phyloP scores from a whole-genome alignment of 2,113 vertebrate species.

The Larimichthys polyactis region DNA sequence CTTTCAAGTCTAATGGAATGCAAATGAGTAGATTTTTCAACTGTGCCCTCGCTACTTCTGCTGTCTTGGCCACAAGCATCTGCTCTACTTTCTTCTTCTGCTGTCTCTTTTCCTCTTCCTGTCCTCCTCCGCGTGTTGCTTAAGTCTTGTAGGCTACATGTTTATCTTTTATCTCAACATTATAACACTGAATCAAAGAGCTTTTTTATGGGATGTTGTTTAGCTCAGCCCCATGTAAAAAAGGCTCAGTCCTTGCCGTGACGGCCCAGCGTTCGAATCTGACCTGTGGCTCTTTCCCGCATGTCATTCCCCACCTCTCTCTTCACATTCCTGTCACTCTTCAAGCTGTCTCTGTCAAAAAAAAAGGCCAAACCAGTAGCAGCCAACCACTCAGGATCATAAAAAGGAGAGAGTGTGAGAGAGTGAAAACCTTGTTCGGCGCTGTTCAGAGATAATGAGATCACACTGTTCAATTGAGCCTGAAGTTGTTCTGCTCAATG shows the following conservation, averaged over 20 bases:
- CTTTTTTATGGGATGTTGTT: slow-evolving; percentile 3
- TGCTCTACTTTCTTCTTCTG: background rate
- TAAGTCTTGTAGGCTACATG: background rate
- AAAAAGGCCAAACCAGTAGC: background rate
- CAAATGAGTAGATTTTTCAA: slow-evolving; percentile 58
- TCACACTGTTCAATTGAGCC: slow-evolving; percentile 57
- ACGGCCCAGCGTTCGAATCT: too few relatives aligned
- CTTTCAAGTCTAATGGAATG: slow-evolving; percentile 65
- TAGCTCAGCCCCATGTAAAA: too few relatives aligned
- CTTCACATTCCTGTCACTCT: too few relatives aligned
- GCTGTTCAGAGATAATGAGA: slow-evolving; percentile 56
- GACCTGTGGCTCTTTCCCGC: too few relatives aligned
- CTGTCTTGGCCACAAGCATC: slow-evolving; percentile 20
- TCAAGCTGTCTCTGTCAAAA: too few relatives aligned
- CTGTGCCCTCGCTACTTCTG: background rate
- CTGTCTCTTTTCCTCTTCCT: slow-evolving; percentile 14
- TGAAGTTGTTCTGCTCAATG: slow-evolving; percentile 47
- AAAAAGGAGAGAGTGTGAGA: background rate
- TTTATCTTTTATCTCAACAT: slow-evolving; percentile 9
- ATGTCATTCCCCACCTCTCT: too few relatives aligned
- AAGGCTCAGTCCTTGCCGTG: too few relatives aligned
- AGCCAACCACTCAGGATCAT: background rate
- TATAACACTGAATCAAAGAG: slow-evolving; percentile 22
- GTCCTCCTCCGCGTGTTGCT: slow-evolving; percentile 25
- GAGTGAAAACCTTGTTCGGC: slow-evolving; percentile 31